phyloP scores from a whole-genome alignment of 2,888 invertebrate species.

The Clusia tigrina region DNA sequence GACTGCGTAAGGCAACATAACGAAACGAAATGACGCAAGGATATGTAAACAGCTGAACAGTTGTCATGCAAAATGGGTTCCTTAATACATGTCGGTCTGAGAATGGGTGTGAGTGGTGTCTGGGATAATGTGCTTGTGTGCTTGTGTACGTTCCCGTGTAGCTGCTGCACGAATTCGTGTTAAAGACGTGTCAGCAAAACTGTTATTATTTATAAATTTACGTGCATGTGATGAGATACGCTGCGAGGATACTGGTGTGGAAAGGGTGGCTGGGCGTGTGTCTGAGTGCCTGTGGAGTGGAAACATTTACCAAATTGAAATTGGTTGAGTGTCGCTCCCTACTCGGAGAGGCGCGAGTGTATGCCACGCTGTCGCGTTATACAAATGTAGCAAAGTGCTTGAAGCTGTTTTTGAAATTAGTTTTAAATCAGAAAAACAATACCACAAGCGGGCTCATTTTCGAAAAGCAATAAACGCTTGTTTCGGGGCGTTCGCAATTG shows the following conservation, averaged over 20 bases:
- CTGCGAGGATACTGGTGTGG: conserved; percentile 3
- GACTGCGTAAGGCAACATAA: not conserved
- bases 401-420: not conserved
- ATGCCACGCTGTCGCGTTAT: no score
- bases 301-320: conserved; percentile 26
- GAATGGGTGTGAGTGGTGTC: not conserved
- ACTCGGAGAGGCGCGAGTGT: no score
- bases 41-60: conserved; percentile 3
- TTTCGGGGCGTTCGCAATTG: no score
- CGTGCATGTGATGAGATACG: not conserved
- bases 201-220: not conserved
- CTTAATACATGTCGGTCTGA: not conserved
- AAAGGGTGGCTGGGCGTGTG: conserved; percentile 10
- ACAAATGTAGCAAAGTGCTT: not conserved
- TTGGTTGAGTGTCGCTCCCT: conserved; percentile 11
- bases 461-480: no score
- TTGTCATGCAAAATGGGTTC: not conserved
- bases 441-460: no score
- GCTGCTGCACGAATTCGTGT: conserved; percentile 1
- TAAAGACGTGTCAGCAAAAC: conserved; percentile 25
- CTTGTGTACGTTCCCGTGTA: not conserved
- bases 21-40: conserved; percentile 9
- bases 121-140: not conserved
- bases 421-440: no score
- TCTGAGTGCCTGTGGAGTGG: not conserved